Conservation (phyloP, 2,797 vertebrate genomes). For the Pogonophryne albipinna region DNA sequence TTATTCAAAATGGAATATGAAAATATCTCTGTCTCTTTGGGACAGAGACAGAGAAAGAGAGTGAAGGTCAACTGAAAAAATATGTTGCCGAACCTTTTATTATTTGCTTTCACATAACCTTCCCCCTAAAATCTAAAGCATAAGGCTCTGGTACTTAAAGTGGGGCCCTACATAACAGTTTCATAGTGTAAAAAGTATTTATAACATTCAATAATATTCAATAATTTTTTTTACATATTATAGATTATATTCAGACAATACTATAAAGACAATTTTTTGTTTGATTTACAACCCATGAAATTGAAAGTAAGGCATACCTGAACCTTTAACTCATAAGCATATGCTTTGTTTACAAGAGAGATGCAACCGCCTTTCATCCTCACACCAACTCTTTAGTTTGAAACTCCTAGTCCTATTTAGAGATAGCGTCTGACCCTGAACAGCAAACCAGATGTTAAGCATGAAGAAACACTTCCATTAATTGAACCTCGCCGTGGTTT, state of each 20-base stretch:
- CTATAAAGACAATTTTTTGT: background rate
- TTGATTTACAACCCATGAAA: slow-evolving; percentile 1
- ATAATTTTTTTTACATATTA: background rate
- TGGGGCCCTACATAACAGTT: background rate
- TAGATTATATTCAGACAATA: background rate
- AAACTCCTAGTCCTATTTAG: slow-evolving; percentile 51
- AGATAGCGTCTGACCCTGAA: slow-evolving; percentile 67
- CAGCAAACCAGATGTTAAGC: slow-evolving; percentile 76
- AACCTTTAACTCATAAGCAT: background rate
- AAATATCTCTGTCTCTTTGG: slow-evolving; percentile 39
- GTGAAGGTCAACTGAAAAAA: slow-evolving; percentile 30
- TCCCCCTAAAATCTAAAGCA: slow-evolving; percentile 15
- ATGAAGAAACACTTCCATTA: slow-evolving; percentile 66
- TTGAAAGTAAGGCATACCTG: slow-evolving; percentile 4
- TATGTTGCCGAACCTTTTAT: slow-evolving; percentile 9
- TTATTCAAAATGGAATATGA: slow-evolving; percentile 49
- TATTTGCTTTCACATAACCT: slow-evolving; percentile 16
- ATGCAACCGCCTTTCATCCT: slow-evolving; percentile 23
- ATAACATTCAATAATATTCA: background rate
- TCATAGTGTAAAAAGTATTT: slow-evolving; percentile 10
- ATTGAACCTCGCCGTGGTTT: slow-evolving; percentile 50
- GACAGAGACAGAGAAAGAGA: slow-evolving; percentile 10
- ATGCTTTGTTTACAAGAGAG: slow-evolving; percentile 7
- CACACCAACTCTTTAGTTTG: slow-evolving; percentile 29
- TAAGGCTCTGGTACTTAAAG: slow-evolving; percentile 19